Percentiles rank a stretch among this genome's conserved stretches.
These are phyloP conservation scores for Dusona sp. DNA, from an alignment of 2,888 invertebrate genomes.

Conservation along the genomic window DNA sequence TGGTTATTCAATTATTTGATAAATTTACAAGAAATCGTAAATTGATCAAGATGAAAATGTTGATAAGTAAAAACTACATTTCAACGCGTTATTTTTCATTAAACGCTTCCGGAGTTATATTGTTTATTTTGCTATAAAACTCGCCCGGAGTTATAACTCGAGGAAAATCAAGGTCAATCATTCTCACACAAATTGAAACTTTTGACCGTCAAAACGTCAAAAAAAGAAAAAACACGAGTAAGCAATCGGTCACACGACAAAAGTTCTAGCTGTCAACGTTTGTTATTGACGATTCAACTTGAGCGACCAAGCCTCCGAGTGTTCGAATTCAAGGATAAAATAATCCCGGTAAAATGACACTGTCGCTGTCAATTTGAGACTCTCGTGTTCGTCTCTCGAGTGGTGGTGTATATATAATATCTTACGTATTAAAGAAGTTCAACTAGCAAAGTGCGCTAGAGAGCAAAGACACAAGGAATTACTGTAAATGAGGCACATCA, in stretches of 20 bases:
- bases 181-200: neutral
- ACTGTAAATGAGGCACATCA: neutral
- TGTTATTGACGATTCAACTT: neutral
- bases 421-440: conserved; percentile 1
- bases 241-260: neutral
- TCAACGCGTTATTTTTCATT: neutral
- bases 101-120: no score
- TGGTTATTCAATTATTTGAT: neutral
- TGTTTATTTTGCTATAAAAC: no score
- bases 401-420: neutral
- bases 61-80: neutral
- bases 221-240: neutral
- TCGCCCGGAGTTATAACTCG: neutral
- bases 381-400: neutral
- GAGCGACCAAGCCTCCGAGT: neutral
- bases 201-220: conserved; percentile 15
- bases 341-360: neutral
- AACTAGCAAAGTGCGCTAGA: conserved; percentile 14
- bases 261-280: neutral
- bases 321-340: conserved; percentile 20
- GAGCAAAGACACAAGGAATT: conserved; percentile 11
- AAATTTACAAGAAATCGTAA: neutral
- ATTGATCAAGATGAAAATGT: neutral
- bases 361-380: conserved; percentile 7
- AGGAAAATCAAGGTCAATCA: conserved; percentile 20